Conservation (phyloP, 2,113 vertebrate genomes). For the Actenoides hombroni region DNA sequence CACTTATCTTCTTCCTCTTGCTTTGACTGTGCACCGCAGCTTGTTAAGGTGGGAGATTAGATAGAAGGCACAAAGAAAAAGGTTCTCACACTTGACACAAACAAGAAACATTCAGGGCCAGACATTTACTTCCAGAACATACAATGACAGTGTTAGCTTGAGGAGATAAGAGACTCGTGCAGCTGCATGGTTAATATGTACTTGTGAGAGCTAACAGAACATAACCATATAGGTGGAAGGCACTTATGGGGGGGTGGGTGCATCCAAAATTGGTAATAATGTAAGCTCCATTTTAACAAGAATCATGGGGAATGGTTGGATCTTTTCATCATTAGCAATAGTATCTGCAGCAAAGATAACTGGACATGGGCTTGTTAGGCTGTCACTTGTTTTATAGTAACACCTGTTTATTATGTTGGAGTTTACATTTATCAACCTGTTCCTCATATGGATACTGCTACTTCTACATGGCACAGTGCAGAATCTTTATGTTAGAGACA, state of each 20-base stretch:
- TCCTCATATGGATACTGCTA: background rate
- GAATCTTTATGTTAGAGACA: background rate
- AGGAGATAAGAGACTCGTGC: background rate
- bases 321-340: background rate
- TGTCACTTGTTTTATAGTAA: background rate
- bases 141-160: background rate
- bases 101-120: background rate
- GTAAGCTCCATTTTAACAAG: background rate
- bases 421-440: background rate
- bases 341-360: background rate
- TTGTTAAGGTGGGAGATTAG: background rate
- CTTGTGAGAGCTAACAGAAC: background rate
- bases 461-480: background rate
- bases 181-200: background rate
- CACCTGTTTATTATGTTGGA: background rate
- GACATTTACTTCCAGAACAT: background rate
- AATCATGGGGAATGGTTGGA: background rate
- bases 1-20: background rate
- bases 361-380: background rate
- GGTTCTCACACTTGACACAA: background rate
- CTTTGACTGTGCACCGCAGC: background rate
- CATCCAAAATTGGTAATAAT: background rate
- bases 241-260: rapidly evolving
- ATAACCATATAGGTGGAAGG: background rate
- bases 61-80: background rate